phyloP scores from a whole-genome alignment of 2,888 invertebrate genomes.

The Drosophila lutescens region DNA sequence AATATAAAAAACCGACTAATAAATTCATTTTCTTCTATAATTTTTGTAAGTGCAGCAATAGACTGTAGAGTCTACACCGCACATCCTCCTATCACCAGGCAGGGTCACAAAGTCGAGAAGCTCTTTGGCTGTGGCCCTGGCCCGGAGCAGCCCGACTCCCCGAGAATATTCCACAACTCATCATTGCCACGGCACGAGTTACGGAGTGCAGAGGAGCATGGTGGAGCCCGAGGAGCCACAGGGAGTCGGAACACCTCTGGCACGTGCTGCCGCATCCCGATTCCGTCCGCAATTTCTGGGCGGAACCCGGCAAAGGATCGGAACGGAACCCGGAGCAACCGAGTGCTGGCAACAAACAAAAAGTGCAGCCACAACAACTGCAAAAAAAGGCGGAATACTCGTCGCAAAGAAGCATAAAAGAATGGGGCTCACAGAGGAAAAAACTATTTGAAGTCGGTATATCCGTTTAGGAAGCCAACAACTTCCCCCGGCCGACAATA shows the following conservation, averaged over 20 bases:
- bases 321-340: conserved; percentile 22
- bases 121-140: conserved; percentile 1
- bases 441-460: conserved; percentile 72
- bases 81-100: conserved; percentile 25
- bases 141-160: conserved; percentile 10
- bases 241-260: conserved; percentile 35
- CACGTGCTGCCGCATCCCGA: conserved; percentile 47
- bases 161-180: conserved; percentile 42
- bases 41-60: conserved; percentile 7
- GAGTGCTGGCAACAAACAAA: conserved; percentile 15
- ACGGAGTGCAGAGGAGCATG: background rate
- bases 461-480: conserved; percentile 79
- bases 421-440: conserved; percentile 51
- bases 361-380: conserved; percentile 41
- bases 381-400: conserved; percentile 27
- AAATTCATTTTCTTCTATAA: too few species aligned
- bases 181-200: conserved; percentile 29
- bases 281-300: conserved; percentile 13
- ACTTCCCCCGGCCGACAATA: conserved; percentile 55
- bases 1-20: too few species aligned
- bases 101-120: conserved; percentile 42
- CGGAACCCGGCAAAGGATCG: conserved; percentile 13
- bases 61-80: conserved; percentile 4
- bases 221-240: conserved; percentile 3
- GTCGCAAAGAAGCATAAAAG: conserved; percentile 35